Percentiles rank a stretch among this genome's conserved stretches.
Conservation (phyloP, 2,888 invertebrate species). For the Rhingia rostrata region DNA sequence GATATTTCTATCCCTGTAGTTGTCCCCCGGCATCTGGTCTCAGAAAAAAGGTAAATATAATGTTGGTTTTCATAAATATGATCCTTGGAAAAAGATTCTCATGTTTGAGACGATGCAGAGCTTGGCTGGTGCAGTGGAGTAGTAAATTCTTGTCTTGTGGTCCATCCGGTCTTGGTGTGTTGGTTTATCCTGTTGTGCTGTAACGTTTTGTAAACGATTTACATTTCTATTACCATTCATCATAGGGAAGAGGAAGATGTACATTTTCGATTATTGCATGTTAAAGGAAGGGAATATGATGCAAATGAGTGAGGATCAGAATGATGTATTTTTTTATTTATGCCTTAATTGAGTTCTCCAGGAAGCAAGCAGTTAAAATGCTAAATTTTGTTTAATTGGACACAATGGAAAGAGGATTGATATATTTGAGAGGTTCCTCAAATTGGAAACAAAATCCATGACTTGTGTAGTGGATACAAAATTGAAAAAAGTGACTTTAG, state of each 20-base stretch:
- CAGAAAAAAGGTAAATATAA: not conserved
- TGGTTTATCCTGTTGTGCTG: not conserved
- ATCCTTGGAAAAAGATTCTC: slow-evolving; percentile 21
- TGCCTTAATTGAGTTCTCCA: too few species aligned
- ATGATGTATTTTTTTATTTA: too few species aligned
- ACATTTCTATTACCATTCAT: slow-evolving; percentile 66
- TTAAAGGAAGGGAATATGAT: slow-evolving; percentile 26
- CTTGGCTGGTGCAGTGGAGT: slow-evolving; percentile 5
- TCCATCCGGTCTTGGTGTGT: slow-evolving; percentile 13
- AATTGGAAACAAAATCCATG: not conserved
- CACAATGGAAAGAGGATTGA: too few species aligned
- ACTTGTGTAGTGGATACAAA: too few species aligned
- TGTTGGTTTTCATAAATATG: slow-evolving; percentile 47
- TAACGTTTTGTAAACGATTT: slow-evolving; percentile 47
- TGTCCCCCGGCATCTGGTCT: not conserved
- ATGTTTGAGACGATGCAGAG: slow-evolving; percentile 12
- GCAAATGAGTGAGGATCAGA: slow-evolving; percentile 12
- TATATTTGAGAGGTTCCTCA: not conserved
- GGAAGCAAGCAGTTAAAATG: too few species aligned
- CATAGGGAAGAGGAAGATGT: slow-evolving; percentile 33
- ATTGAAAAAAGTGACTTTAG: too few species aligned
- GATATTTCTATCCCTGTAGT: slow-evolving; percentile 13
- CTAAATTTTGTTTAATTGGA: too few species aligned
- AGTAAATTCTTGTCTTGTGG: slow-evolving; percentile 49
- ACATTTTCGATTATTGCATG: slow-evolving; percentile 49